phyloP scores from a whole-genome alignment of 2,113 vertebrate genomes.

The Crotalus viridis region DNA sequence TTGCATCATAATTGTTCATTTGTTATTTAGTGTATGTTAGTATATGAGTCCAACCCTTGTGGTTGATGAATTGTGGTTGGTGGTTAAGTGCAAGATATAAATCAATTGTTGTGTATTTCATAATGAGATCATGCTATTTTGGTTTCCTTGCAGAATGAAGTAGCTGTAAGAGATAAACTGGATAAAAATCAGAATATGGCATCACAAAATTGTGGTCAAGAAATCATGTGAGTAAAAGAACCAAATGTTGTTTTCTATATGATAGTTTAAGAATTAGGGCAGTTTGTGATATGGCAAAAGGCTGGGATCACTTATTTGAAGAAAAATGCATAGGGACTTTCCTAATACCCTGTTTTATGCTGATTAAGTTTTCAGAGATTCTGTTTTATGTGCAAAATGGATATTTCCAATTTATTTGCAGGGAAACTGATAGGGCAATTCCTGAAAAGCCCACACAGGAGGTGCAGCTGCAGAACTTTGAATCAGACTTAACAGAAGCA shows the following conservation, averaged over 20 bases:
- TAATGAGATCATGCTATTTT: neutral
- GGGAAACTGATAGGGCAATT: conserved; percentile 42
- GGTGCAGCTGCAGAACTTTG: neutral
- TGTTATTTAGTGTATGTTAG: neutral
- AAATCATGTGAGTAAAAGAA: conserved; percentile 62
- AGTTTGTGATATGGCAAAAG: neutral
- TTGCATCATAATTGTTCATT: neutral
- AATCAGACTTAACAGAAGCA: neutral
- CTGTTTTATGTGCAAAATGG: neutral
- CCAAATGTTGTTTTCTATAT: neutral
- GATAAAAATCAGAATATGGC: conserved; percentile 27
- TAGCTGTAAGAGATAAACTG: neutral
- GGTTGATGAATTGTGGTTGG: neutral
- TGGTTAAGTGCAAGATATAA: neutral
- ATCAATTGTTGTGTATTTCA: neutral
- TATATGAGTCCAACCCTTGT: neutral
- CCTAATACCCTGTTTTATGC: neutral
- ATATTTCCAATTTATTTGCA: conserved; percentile 40
- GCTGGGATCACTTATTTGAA: neutral
- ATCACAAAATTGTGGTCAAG: conserved; percentile 34
- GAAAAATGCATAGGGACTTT: neutral
- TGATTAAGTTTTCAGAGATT: neutral
- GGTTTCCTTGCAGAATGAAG: conserved; percentile 20
- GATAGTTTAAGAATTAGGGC: neutral
- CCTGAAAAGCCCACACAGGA: neutral